phyloP scores from a whole-genome alignment of 2,888 invertebrate genomes.

The Branchipolynoe longqiensis region DNA sequence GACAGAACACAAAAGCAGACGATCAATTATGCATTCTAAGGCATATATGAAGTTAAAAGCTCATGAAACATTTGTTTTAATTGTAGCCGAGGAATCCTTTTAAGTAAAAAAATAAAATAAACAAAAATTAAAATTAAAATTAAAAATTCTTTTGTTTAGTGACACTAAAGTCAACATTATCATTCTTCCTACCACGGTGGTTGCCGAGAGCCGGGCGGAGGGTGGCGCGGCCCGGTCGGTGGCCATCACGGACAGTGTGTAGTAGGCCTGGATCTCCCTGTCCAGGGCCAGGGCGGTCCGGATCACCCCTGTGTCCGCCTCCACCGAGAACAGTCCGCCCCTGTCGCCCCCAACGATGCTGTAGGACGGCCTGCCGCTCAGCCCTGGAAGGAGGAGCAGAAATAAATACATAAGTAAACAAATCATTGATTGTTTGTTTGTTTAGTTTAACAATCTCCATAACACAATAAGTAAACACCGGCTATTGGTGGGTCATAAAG shows the following conservation, averaged over 20 bases:
- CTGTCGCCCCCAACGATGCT: slow-evolving; percentile 59
- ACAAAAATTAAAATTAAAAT: too few relatives aligned
- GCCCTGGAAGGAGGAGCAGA: slow-evolving; percentile 46
- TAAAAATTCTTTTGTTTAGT: too few relatives aligned
- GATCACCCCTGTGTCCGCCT: slow-evolving; percentile 90
- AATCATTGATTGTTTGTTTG: too few relatives aligned
- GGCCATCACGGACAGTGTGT: slow-evolving; percentile 79
- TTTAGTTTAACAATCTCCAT: too few relatives aligned
- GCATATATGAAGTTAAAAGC: too few relatives aligned
- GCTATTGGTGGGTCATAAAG: too few relatives aligned
- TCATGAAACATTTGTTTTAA: too few relatives aligned
- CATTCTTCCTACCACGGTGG: slow-evolving; percentile 59
- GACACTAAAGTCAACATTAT: background rate
- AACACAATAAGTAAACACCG: too few relatives aligned
- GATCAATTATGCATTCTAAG: too few relatives aligned
- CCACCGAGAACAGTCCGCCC: slow-evolving; percentile 83
- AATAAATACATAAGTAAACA: background rate
- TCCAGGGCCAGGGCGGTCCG: slow-evolving; percentile 87
- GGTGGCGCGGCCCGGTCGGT: slow-evolving; percentile 69
- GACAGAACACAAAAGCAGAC: too few relatives aligned
- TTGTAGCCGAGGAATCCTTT: too few relatives aligned
- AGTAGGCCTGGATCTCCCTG: slow-evolving; percentile 86
- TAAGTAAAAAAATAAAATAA: too few relatives aligned
- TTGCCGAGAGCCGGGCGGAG: slow-evolving; percentile 50
- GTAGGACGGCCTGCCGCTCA: slow-evolving; percentile 57